Evolutionary conservation across 1,140 invertebrate genomes (phyloP).

Genomic region (Odontomachus brunneus): DNA sequence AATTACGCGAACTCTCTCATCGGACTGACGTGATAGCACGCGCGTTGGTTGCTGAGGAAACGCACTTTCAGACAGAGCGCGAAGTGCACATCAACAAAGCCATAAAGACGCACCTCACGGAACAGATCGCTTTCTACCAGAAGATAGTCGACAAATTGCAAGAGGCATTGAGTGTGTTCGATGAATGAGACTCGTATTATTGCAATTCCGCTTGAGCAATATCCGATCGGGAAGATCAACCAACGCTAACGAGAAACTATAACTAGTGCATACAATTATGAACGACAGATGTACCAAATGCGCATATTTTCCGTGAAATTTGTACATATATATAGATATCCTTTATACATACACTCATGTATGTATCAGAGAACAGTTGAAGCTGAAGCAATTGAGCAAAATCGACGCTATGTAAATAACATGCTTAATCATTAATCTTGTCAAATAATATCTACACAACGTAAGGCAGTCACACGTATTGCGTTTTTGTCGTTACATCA

Average conservation of each 20-base stretch:
- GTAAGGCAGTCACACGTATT: too few relatives aligned
- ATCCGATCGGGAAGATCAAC: not conserved
- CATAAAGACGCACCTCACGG: conserved; percentile 93
- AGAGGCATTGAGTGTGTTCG: conserved; percentile 86
- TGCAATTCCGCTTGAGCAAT: conserved; percentile 8
- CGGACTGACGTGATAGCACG: conserved; percentile 96
- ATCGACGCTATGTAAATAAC: not conserved
- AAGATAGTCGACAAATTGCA: conserved; percentile 90
- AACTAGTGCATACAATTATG: not conserved
- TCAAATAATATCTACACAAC: not conserved
- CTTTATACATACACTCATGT: not conserved
- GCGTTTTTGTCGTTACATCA: too few relatives aligned
- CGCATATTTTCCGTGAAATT: not conserved
- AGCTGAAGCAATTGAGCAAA: not conserved
- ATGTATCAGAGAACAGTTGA: not conserved
- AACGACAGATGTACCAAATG: conserved; percentile 17
- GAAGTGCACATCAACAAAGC: conserved; percentile 94
- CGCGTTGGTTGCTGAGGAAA: conserved; percentile 96
- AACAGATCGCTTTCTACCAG: conserved; percentile 97
- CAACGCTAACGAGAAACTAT: too few relatives aligned
- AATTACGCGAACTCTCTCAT: conserved; percentile 92
- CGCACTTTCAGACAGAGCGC: conserved; percentile 95
- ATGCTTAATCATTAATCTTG: not conserved
- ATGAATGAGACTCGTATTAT: conserved; percentile 74
- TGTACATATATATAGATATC: conserved; percentile 27